Evolutionary conservation across 2,113 vertebrate genomes (phyloP).

Genomic region (Eolophus roseicapilla): DNA sequence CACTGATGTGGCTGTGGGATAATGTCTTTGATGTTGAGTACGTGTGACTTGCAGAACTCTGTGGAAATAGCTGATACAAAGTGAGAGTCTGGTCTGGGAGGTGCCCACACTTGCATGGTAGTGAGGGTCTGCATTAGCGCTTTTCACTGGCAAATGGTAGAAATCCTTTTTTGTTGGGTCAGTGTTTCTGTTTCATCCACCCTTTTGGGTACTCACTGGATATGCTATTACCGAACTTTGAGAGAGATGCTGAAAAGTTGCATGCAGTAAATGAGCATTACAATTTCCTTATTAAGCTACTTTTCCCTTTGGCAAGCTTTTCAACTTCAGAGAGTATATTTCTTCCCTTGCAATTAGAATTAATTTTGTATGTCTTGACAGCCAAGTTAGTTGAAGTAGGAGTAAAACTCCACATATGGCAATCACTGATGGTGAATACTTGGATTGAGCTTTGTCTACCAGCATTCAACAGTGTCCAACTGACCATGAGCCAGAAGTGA

Average conservation of each 20-base stretch:
- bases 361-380: not conserved
- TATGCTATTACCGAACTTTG: not conserved
- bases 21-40: not conserved
- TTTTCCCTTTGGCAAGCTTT: constrained; percentile 31
- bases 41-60: not conserved
- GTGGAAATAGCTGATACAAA: not conserved
- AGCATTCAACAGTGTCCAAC: fast-evolving
- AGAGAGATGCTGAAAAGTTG: not conserved
- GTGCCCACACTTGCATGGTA: not conserved
- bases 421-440: not conserved
- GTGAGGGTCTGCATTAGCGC: not conserved
- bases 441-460: not conserved
- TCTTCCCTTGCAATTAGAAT: not conserved
- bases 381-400: not conserved
- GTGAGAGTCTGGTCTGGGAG: not conserved
- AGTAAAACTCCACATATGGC: not conserved
- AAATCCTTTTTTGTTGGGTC: not conserved
- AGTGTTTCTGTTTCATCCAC: not conserved
- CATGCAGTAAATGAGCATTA: not conserved
- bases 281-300: not conserved
- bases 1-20: not conserved
- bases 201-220: not conserved
- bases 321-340: not conserved
- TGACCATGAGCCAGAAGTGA: not conserved
- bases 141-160: not conserved